Conservation (phyloP, 2,888 invertebrate genomes). For the Octonoba sinensis region DNA sequence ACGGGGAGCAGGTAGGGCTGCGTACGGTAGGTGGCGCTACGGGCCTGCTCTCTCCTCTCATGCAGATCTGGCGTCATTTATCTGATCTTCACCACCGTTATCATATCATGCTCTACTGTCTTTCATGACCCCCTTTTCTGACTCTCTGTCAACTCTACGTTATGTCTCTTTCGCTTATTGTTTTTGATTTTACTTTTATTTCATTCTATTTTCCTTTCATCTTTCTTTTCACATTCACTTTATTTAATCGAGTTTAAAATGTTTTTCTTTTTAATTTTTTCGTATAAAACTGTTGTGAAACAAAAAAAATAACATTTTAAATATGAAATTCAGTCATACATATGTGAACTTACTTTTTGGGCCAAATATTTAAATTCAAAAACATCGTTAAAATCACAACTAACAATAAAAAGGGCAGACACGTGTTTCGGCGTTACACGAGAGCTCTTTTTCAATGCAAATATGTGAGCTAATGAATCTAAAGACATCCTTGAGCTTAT, state of each 20-base stretch:
- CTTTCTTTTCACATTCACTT: not conserved
- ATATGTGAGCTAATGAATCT: too few species aligned
- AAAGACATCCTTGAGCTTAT: too few species aligned
- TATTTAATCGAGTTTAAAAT: not conserved
- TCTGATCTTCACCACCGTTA: conserved; percentile 42
- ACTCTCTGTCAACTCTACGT: conserved; percentile 2
- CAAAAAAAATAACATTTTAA: too few species aligned
- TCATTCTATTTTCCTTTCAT: not conserved
- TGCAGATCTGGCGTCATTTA: conserved; percentile 61
- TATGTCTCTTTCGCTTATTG: not conserved
- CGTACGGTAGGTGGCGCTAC: conserved; percentile 89
- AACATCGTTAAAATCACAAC: too few species aligned
- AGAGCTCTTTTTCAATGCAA: too few species aligned
- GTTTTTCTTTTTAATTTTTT: not conserved
- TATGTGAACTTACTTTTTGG: too few species aligned
- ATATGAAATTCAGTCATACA: too few species aligned
- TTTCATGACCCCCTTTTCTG: not conserved
- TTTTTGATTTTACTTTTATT: not conserved
- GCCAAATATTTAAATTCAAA: not conserved
- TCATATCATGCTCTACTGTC: not conserved
- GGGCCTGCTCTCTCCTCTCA: conserved; percentile 42
- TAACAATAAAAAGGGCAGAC: too few species aligned
- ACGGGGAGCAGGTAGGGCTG: conserved; percentile 93
- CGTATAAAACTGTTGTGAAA: too few species aligned
- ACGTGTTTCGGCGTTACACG: too few species aligned